Percentiles rank a stretch among this genome's conserved stretches.
phyloP scores from a whole-genome alignment of 2,113 vertebrate species.

The Aegotheles bennettii region DNA sequence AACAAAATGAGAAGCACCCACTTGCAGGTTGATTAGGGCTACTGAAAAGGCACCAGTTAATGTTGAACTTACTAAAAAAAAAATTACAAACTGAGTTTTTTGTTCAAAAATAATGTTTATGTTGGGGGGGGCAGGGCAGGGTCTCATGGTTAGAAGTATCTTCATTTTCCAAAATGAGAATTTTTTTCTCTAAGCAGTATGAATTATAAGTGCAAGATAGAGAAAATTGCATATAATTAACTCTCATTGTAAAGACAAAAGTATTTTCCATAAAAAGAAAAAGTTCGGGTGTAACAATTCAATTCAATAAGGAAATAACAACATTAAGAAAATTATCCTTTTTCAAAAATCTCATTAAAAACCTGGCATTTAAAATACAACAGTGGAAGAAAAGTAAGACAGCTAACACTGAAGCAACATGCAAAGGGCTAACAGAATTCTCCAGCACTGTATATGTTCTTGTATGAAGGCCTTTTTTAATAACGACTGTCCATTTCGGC shows the following conservation, averaged over 20 bases:
- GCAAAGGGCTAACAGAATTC: background rate
- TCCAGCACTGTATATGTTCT: fast-evolving
- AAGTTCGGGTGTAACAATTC: background rate
- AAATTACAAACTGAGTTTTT: no score
- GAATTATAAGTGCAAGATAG: background rate
- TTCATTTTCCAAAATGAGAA: background rate
- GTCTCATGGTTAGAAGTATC: background rate
- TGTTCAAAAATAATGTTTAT: background rate
- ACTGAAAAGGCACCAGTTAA: background rate
- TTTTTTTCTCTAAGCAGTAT: background rate
- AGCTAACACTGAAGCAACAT: background rate
- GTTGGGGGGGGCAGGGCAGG: no score
- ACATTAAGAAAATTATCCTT: background rate
- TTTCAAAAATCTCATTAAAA: background rate
- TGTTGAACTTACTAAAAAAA: background rate
- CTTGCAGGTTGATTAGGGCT: background rate
- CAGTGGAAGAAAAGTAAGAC: background rate
- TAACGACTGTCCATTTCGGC: background rate
- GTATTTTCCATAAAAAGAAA: background rate
- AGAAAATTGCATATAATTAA: background rate
- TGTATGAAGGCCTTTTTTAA: background rate
- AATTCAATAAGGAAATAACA: background rate
- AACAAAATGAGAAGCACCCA: background rate
- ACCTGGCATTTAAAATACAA: background rate
- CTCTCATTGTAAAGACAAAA: background rate